A percentile compares a stretch with the other conserved stretches of the same genome.
Evolutionary conservation across 2,113 vertebrate genomes (phyloP).

Genomic region (Paradoxurus hermaphroditus): DNA sequence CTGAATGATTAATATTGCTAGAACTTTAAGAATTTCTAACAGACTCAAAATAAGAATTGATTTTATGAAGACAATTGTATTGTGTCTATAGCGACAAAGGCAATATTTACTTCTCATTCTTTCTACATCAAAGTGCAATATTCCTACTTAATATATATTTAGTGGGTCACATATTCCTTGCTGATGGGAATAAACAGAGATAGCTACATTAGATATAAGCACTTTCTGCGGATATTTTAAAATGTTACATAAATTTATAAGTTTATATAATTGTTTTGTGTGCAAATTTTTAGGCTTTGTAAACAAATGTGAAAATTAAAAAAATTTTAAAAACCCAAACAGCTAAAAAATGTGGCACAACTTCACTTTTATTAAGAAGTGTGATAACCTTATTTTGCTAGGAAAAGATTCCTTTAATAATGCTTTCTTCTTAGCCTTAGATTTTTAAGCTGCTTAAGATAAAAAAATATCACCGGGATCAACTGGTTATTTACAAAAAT

Average conservation of each 20-base stretch:
- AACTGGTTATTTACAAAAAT: constrained; percentile 30
- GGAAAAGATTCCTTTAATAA: neutral
- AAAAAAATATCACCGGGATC: neutral
- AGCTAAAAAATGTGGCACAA: neutral
- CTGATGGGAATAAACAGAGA: neutral
- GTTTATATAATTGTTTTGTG: neutral
- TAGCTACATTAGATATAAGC: neutral
- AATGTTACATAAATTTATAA: neutral
- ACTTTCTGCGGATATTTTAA: neutral
- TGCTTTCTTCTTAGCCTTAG: neutral
- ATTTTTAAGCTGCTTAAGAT: constrained; percentile 8
- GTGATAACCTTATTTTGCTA: neutral
- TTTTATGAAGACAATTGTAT: neutral
- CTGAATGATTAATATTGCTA: neutral
- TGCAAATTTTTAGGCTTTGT: neutral
- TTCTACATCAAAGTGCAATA: neutral
- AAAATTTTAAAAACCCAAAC: no score
- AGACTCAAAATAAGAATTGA: neutral
- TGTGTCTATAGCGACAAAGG: neutral
- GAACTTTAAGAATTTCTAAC: neutral
- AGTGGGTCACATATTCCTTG: neutral
- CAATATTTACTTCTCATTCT: neutral
- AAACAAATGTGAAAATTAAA: no score
- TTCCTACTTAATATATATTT: neutral
- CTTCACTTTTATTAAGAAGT: neutral